Evolutionary conservation across 2,888 invertebrate species (phyloP).

Genomic region (Drosophila villosipedis): DNA sequence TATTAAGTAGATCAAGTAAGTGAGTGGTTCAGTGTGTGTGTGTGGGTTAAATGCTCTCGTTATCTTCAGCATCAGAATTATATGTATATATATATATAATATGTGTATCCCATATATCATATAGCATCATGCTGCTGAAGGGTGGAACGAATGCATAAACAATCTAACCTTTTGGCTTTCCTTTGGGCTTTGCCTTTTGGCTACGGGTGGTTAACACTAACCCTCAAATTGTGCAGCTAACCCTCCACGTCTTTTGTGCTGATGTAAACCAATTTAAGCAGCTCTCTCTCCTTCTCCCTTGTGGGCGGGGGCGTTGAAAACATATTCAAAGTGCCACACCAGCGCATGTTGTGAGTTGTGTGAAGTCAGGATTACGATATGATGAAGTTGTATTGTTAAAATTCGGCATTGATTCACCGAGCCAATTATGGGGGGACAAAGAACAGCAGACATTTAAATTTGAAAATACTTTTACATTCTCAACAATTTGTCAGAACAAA

Average conservation of each 20-base stretch:
- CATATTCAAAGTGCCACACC: conserved; percentile 70
- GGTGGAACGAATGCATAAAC: conserved; percentile 62
- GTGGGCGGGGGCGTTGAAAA: conserved; percentile 35
- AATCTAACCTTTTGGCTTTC: conserved; percentile 22
- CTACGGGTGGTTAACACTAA: conserved; percentile 73
- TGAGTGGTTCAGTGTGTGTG: conserved; percentile 27
- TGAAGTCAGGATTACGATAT: conserved; percentile 62
- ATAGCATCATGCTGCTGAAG: conserved; percentile 48
- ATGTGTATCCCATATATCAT: conserved; percentile 51
- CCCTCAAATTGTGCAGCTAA: conserved; percentile 39
- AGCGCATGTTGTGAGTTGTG: conserved; percentile 38
- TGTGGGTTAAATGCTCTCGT: conserved; percentile 61
- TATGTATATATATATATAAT: conserved; percentile 7
- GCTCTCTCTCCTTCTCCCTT: conserved; percentile 10
- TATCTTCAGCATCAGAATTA: conserved; percentile 59
- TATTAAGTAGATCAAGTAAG: conserved; percentile 40
- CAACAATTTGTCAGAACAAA: conserved; percentile 72
- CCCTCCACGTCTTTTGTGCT: conserved; percentile 39
- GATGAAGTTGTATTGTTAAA: conserved; percentile 67
- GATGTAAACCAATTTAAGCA: conserved; percentile 65
- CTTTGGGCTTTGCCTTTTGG: conserved; percentile 47
- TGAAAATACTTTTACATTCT: conserved; percentile 3
- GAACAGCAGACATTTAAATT: conserved; percentile 4
- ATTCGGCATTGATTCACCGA: conserved; percentile 35
- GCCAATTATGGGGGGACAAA: conserved; percentile 19